Evolutionary conservation across 2,888 invertebrate genomes (phyloP).

Genomic region (Dromius quadrimaculatus): DNA sequence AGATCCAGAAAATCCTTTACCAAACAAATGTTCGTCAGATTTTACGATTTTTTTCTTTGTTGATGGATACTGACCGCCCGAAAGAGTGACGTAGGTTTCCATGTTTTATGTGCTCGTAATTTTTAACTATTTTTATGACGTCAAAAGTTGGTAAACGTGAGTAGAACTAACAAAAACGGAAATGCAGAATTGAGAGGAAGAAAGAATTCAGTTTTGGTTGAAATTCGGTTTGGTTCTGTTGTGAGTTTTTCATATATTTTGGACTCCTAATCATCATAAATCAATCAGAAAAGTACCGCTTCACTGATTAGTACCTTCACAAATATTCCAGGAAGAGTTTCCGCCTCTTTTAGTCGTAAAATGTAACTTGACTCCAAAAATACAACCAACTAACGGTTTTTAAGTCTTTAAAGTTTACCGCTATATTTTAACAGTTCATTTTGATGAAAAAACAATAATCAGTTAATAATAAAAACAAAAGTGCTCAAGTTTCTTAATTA

Average conservation of each 20-base stretch:
- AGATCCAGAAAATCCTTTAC: slow-evolving; percentile 9
- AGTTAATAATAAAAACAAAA: no score
- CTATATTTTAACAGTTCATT: neutral
- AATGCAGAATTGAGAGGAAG: slow-evolving; percentile 1
- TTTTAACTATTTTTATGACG: slow-evolving; percentile 8
- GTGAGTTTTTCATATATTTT: neutral
- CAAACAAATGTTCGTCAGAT: slow-evolving; percentile 6
- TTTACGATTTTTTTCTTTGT: slow-evolving; percentile 1
- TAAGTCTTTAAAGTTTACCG: neutral
- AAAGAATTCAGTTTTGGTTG: neutral
- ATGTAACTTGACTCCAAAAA: neutral
- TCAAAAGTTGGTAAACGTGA: neutral
- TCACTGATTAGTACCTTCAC: neutral
- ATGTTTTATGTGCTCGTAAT: slow-evolving; percentile 21
- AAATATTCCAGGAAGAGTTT: slow-evolving; percentile 2
- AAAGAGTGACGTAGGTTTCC: neutral
- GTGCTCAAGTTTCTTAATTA: no score
- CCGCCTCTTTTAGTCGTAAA: neutral
- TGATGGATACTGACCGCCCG: slow-evolving; percentile 2
- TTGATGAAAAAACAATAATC: neutral
- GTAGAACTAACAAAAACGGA: neutral
- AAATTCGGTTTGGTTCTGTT: neutral
- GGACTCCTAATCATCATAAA: neutral
- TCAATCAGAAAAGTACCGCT: no score
- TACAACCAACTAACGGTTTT: neutral